Evolutionary conservation across 2,113 vertebrate genomes (phyloP), one percentile per base, ranked within the genome.

Genomic region (Vulpes vulpes): DNA sequence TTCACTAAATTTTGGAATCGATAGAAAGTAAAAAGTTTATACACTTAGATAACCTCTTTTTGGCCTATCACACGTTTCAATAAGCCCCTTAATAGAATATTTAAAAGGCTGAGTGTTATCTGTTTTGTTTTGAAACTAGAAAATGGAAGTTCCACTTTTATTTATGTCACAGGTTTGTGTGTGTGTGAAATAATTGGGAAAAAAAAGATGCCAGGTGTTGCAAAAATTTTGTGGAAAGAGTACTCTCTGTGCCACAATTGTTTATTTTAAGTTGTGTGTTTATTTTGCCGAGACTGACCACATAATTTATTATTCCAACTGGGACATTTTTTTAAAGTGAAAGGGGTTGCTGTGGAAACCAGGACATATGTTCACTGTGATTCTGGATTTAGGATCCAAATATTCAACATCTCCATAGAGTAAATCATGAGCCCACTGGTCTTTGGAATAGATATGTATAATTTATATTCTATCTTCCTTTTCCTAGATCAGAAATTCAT

Each of bases 301-400:
- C 43, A 25, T 78, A 95, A 76, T 86, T 93, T 96, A 80, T 90
- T 92, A 57, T 88, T 92, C 85, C 32, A 78, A 74, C 25, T 92
- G 64, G 32, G 30, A 43, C 6, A 15, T 69, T 57, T 69, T 82
- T 82, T 80, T 49, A 38, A 96, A 96, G 69, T 86, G 65, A 73
- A 90, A 90, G 2, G 19, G 12, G 23, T 60, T 55, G 11, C 32
- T 78, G 23, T 51, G 17, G 53, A 85, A 94, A 65, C 11, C 19
- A 81, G 53, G 76, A 65, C 80, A 76, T 94, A 73, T 84, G 65
- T 74, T 95, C 83, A 65, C 80, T 73, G 23, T 65, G 84, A 92
- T 60, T 97, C 84, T 83, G 74, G 53, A 96, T 90, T 97, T 91
- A 96, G 51, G 30, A 83, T 74, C 62, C 67, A 97, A 88, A 89